phyloP scores from a whole-genome alignment of 2,888 invertebrate genomes.

The Sepiola atlantica region DNA sequence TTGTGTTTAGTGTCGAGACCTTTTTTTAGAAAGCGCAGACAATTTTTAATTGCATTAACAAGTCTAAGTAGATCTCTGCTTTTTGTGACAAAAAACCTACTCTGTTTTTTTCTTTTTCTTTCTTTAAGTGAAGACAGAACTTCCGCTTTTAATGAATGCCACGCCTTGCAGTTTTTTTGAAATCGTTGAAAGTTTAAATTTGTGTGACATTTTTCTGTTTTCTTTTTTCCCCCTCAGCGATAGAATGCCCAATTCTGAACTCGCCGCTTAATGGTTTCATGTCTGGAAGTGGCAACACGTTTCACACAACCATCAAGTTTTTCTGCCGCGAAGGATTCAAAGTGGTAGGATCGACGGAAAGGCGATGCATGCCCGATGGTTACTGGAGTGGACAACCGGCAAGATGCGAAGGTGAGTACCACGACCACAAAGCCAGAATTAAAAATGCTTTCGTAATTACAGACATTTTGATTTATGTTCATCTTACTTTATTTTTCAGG shows the following conservation, averaged over 20 bases:
- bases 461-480: too few relatives aligned
- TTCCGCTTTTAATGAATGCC: neutral
- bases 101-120: neutral
- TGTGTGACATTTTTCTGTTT: neutral
- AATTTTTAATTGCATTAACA: neutral
- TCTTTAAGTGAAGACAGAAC: neutral
- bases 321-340: conserved; percentile 96
- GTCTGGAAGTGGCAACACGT: conserved; percentile 92
- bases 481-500: too few relatives aligned
- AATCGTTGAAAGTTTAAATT: neutral
- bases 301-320: conserved; percentile 95
- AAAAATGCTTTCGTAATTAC: too few relatives aligned
- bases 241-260: conserved; percentile 93
- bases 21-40: neutral
- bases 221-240: conserved; percentile 78
- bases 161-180: neutral
- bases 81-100: neutral
- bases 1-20: neutral
- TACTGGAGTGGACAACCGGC: conserved; percentile 96
- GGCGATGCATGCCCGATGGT: conserved; percentile 93
- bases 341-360: conserved; percentile 89
- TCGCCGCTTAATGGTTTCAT: conserved; percentile 94
- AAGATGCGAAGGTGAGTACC: conserved; percentile 86
- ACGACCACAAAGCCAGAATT: neutral
- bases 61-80: neutral